These are phyloP conservation scores for Coracias cyanogaster DNA, from an alignment of 2,797 vertebrate genomes.

Conservation along the genomic window DNA sequence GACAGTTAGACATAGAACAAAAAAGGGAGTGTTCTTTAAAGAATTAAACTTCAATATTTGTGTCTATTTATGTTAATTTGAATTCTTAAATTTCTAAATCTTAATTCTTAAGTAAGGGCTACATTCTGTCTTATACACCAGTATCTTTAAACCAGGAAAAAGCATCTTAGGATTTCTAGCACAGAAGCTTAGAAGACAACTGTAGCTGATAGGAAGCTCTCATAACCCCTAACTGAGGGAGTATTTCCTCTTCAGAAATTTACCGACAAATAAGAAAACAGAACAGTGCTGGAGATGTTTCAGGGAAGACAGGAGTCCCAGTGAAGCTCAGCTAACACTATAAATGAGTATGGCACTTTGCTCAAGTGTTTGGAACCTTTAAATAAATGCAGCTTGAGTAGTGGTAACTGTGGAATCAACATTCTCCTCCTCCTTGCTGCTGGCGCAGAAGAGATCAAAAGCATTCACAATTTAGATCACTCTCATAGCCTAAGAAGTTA, in stretches of 20 bases:
- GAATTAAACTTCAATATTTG: background rate
- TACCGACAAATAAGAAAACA: background rate
- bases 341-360: background rate
- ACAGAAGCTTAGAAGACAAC: background rate
- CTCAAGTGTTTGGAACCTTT: background rate
- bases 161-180: background rate
- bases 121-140: background rate
- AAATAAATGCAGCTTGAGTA: background rate
- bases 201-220: background rate
- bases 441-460: background rate
- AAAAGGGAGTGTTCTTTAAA: background rate
- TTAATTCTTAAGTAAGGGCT: background rate
- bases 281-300: background rate
- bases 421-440: background rate
- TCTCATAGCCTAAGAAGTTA: background rate
- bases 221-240: background rate
- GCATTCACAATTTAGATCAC: background rate
- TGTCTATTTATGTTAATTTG: background rate
- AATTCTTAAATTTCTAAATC: background rate
- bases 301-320: background rate
- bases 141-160: background rate
- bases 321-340: background rate
- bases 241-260: background rate
- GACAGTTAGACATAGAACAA: background rate
- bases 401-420: background rate